A percentile compares a stretch with the other conserved stretches of the same genome.
These are phyloP conservation scores for Ochropleura leucogaster DNA, from an alignment of 2,888 invertebrate species.

Conservation along the genomic window DNA sequence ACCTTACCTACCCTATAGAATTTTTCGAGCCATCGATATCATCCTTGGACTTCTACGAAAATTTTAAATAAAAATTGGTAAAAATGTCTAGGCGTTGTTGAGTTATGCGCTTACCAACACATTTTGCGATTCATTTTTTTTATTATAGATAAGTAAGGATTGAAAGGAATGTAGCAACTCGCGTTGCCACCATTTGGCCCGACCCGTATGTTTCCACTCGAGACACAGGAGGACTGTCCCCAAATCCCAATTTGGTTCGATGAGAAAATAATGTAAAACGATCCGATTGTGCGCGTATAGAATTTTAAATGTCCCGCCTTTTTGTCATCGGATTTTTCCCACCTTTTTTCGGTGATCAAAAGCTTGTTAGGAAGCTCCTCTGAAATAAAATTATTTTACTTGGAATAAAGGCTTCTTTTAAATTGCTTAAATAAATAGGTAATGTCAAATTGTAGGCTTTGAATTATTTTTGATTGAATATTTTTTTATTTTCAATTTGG, in stretches of 20 bases:
- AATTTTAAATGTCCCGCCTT: slow-evolving; percentile 75
- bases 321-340: slow-evolving; percentile 58
- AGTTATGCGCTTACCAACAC: too few relatives aligned
- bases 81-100: too few relatives aligned
- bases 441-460: slow-evolving; percentile 1
- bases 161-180: background rate
- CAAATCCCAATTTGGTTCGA: slow-evolving; percentile 79
- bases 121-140: too few relatives aligned
- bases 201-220: slow-evolving; percentile 53
- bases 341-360: slow-evolving; percentile 62
- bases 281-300: slow-evolving; percentile 78
- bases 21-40: too few relatives aligned
- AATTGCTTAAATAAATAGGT: background rate
- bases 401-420: slow-evolving; percentile 32
- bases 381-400: slow-evolving; percentile 50
- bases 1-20: too few relatives aligned
- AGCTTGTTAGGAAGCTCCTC: slow-evolving; percentile 59
- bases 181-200: background rate
- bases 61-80: too few relatives aligned
- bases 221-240: slow-evolving; percentile 70
- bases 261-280: slow-evolving; percentile 83
- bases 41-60: too few relatives aligned
- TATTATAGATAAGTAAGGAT: too few relatives aligned
- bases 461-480: background rate
- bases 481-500: background rate